phyloP scores from a whole-genome alignment of 2,888 invertebrate genomes.

The Scaptomyza caliginosa region DNA sequence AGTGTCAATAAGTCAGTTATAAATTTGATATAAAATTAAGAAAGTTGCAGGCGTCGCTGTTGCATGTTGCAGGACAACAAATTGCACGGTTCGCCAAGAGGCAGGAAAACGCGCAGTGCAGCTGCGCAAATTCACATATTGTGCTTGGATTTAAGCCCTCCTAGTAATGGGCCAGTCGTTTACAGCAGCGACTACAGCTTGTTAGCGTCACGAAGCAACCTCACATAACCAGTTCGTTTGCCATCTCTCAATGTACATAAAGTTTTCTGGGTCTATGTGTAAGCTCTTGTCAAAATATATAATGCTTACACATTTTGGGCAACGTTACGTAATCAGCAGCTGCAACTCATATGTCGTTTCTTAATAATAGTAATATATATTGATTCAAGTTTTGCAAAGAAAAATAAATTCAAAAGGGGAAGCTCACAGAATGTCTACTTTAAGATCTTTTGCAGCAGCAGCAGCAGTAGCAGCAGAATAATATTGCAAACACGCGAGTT shows the following conservation, averaged over 20 bases:
- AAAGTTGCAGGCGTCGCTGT: conserved; percentile 42
- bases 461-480: neutral
- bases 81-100: conserved; percentile 38
- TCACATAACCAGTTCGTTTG: conserved; percentile 11
- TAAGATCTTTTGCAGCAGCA: conserved; percentile 1
- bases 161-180: conserved; percentile 40
- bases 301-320: conserved; percentile 56
- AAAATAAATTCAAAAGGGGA: conserved; percentile 3
- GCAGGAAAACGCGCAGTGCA: conserved; percentile 1
- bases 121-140: conserved; percentile 37
- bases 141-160: conserved; percentile 38
- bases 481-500: conserved; percentile 1
- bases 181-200: conserved; percentile 45
- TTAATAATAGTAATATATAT: conserved; percentile 69
- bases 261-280: conserved; percentile 5
- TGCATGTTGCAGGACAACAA: conserved; percentile 40
- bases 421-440: neutral
- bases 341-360: conserved; percentile 22
- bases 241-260: conserved; percentile 13
- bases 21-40: conserved; percentile 79
- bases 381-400: conserved; percentile 53
- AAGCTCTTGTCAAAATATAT: conserved; percentile 42
- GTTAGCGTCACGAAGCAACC: conserved; percentile 47
- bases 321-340: conserved; percentile 49
- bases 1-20: conserved; percentile 80